Conservation (phyloP, 2,113 vertebrate species). For the Merops nubicus region DNA sequence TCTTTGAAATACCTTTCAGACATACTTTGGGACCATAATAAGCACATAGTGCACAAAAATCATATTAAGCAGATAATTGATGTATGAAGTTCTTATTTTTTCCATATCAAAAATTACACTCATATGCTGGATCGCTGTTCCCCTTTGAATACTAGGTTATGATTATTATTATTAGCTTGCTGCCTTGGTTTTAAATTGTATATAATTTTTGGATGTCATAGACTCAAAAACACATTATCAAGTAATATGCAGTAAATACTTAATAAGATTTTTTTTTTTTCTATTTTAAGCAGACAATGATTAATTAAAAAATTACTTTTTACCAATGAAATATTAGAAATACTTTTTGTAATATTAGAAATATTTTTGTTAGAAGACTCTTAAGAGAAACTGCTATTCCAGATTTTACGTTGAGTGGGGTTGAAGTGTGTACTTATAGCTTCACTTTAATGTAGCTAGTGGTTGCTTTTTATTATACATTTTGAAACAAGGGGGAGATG, state of each 20-base stretch:
- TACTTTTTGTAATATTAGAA: background rate
- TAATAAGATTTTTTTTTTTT: background rate
- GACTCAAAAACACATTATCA: background rate
- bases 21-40: background rate
- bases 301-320: background rate
- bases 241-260: background rate
- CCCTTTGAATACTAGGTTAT: background rate
- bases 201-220: background rate
- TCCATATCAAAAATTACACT: background rate
- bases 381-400: background rate
- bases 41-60: background rate
- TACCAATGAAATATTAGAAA: background rate
- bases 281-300: background rate
- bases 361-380: background rate
- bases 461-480: background rate
- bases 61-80: background rate
- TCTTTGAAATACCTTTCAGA: background rate
- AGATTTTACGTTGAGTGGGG: background rate
- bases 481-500: background rate
- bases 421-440: accelerated
- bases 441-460: background rate
- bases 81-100: background rate
- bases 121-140: background rate
- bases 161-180: background rate
- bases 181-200: background rate